Base-by-base conservation (phyloP, 2,888 invertebrate species). In the Ectemnius cavifrons region DNA sequence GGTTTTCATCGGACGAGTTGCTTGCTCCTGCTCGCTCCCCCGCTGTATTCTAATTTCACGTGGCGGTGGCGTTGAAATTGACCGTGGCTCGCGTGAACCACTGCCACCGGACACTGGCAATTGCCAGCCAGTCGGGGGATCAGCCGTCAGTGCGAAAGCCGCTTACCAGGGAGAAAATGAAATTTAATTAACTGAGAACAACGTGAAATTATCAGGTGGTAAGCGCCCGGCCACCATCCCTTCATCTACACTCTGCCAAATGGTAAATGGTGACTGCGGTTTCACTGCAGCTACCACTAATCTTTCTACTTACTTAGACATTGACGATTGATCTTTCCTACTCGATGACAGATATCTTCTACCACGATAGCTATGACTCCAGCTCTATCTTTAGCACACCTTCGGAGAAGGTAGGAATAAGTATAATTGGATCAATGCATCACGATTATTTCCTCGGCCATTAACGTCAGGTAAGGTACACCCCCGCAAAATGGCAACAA, bases 151-250 rank as follows among this genome's bases (percentile, higher is more conserved):
- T 66, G 66, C 74, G 78, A 82, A 86, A 87, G 82, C 85, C 74
- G 84, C 82, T 85, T 84, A 79, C 64, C 73, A 37, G 68, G 77
- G 70, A 65, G 81, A 79, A 84, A 88, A 85, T 80, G 84, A 88
- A 87, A 89, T 87, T 88, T 87, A 89, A 89, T 88, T 88, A 89
- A 88, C 86, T 81, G 83, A 85, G 82, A 85, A 83, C 86, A 85
- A 81, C 75, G 82, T 75, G 81, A 85, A 88, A 87, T 88, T 86
- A 87, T 85, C 83, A 79, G 65, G 77, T 78, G 84, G 87, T 86
- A 82, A 77, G 80, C 79, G 82, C 76, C 52, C 56, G 59, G 67
- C 75, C 71, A 23, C 23, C 23, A 23, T 3, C 60, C 60, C 67
- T n/a, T 58, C 49, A 56, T 49, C 67, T 71, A 63, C 67, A 61